These are phyloP conservation scores for Esperia sulphurella DNA, from an alignment of 2,888 invertebrate genomes.

Conservation along the genomic window DNA sequence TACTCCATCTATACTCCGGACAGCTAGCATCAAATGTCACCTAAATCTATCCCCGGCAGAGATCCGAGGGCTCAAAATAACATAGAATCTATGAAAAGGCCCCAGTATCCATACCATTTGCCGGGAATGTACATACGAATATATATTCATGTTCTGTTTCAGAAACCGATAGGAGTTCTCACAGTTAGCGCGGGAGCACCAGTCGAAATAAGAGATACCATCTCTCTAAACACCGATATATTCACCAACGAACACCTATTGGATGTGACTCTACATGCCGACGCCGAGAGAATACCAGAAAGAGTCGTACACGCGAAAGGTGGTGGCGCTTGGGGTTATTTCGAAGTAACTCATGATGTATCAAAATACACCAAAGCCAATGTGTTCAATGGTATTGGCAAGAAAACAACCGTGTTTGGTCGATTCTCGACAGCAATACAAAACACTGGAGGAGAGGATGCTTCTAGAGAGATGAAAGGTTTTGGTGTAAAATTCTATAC, in stretches of 20 bases:
- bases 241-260: slow-evolving; percentile 26
- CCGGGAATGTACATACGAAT: too few species aligned
- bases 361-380: slow-evolving; percentile 86
- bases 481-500: slow-evolving; percentile 95
- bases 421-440: slow-evolving; percentile 90
- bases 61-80: too few species aligned
- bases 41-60: too few species aligned
- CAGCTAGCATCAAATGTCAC: too few species aligned
- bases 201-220: slow-evolving; percentile 82
- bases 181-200: slow-evolving; percentile 89
- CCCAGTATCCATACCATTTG: too few species aligned
- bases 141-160: slow-evolving; percentile 6
- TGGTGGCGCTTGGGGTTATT: slow-evolving; percentile 89
- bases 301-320: slow-evolving; percentile 96
- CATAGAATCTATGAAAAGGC: too few species aligned
- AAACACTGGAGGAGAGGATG: slow-evolving; percentile 90
- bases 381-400: slow-evolving; percentile 85
- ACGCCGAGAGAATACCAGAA: slow-evolving; percentile 93
- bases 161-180: slow-evolving; percentile 75
- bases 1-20: too few species aligned
- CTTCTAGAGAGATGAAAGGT: slow-evolving; percentile 89
- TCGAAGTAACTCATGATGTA: slow-evolving; percentile 90
- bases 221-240: slow-evolving; percentile 85
- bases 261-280: slow-evolving; percentile 76
- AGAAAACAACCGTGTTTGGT: slow-evolving; percentile 85